Evolutionary conservation across 1,140 invertebrate species (phyloP).

Genomic region (Thalassaphorura encarpata): DNA sequence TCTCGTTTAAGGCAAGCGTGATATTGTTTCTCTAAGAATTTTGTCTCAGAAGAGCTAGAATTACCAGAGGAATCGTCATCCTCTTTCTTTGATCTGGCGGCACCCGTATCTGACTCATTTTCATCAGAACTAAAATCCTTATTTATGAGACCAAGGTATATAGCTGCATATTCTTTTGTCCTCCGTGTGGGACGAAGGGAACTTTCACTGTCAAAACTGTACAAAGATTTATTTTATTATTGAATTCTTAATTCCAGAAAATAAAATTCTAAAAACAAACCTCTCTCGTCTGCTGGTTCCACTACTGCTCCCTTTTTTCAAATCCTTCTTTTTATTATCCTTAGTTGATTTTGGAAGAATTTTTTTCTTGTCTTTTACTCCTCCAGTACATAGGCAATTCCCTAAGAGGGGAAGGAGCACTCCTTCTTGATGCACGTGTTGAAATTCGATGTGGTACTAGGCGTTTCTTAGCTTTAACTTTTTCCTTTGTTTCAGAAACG

Average conservation of each 20-base stretch:
- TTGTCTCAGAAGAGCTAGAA: conserved; percentile 28
- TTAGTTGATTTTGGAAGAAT: conserved; percentile 36
- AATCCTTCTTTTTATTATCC: conserved; percentile 29
- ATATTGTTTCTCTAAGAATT: conserved; percentile 30
- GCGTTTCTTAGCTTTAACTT: too few species aligned
- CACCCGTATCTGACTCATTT: conserved; percentile 5
- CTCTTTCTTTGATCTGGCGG: too few species aligned
- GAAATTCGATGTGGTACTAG: conserved; percentile 5
- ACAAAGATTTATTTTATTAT: too few species aligned
- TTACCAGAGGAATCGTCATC: conserved; percentile 21
- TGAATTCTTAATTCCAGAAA: too few species aligned
- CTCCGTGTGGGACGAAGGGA: conserved; percentile 50
- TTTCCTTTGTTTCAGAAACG: too few species aligned
- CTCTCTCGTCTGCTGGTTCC: not conserved
- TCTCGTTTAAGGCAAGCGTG: conserved; percentile 24
- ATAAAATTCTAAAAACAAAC: not conserved
- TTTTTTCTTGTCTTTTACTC: conserved; percentile 36
- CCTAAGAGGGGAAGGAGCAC: conserved; percentile 22
- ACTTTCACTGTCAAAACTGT: not conserved
- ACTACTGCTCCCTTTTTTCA: not conserved
- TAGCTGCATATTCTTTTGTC: conserved; percentile 61
- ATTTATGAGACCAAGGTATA: conserved; percentile 63
- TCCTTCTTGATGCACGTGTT: conserved; percentile 19
- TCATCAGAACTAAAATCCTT: conserved; percentile 46
- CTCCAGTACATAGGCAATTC: conserved; percentile 28